Percentiles rank a stretch among this genome's conserved stretches.
These are phyloP conservation scores for Anomalospiza imberbis DNA, from an alignment of 2,797 vertebrate genomes.

Conservation along the genomic window DNA sequence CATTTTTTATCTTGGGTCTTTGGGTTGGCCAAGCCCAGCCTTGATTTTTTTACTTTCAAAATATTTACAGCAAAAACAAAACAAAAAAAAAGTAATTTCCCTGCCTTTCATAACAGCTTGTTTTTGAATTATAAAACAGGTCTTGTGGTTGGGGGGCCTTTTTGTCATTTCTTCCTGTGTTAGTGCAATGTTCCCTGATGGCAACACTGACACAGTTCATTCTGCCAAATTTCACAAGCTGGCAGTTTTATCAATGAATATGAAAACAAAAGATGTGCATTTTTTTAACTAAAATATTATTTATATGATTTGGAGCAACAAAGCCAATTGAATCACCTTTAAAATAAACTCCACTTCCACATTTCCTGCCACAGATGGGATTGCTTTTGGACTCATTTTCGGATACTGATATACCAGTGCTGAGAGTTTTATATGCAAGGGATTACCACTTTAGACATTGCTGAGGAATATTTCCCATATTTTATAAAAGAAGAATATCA, in stretches of 20 bases:
- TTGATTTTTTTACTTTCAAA: not conserved
- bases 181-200: not conserved
- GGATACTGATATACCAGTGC: not conserved
- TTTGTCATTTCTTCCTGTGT: not conserved
- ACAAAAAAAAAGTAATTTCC: not conserved
- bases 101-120: not conserved
- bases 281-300: not conserved
- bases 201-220: not conserved
- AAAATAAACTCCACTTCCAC: not conserved
- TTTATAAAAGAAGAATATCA: not conserved
- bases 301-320: not conserved
- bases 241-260: not conserved
- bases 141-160: not conserved
- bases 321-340: not conserved
- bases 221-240: slow-evolving; percentile 3
- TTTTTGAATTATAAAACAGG: not conserved
- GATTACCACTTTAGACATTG: not conserved
- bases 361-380: not conserved
- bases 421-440: not conserved
- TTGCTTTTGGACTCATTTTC: not conserved
- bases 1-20: not conserved
- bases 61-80: not conserved
- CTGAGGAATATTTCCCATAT: not conserved
- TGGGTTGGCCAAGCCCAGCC: not conserved
- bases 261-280: slow-evolving; percentile 1